A percentile compares a stretch with the other conserved stretches of the same genome.
phyloP scores from a whole-genome alignment of 2,888 invertebrate species.

The Choreutis nemorana region DNA sequence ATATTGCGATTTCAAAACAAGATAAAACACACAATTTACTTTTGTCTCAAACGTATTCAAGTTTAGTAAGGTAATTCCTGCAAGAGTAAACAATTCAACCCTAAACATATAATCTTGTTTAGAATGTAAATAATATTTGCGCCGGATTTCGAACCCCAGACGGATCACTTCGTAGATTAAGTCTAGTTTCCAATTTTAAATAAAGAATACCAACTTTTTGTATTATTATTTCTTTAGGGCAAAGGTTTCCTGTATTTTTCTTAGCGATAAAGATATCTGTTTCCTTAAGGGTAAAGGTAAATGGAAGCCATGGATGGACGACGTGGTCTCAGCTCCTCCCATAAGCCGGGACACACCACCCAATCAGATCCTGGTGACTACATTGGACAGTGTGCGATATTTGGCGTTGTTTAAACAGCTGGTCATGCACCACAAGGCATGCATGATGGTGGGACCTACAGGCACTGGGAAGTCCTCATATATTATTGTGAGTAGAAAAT shows the following conservation, averaged over 20 bases:
- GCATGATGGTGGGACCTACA: constrained; percentile 92
- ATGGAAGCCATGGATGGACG: constrained; percentile 94
- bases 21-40: too few relatives aligned
- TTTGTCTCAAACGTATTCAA: too few relatives aligned
- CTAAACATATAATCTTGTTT: too few relatives aligned
- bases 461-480: constrained; percentile 96
- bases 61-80: too few relatives aligned
- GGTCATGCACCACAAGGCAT: constrained; percentile 81
- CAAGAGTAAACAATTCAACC: too few relatives aligned
- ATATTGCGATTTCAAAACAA: too few relatives aligned
- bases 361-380: constrained; percentile 94
- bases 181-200: too few relatives aligned
- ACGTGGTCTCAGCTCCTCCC: constrained; percentile 75
- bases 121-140: too few relatives aligned
- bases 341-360: constrained; percentile 91
- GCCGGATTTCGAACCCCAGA: too few relatives aligned
- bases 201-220: too few relatives aligned
- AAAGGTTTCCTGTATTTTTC: neutral
- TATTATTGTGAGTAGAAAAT: constrained; percentile 74
- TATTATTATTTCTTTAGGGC: neutral
- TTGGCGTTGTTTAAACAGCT: constrained; percentile 80
- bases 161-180: too few relatives aligned
- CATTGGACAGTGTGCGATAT: constrained; percentile 88
- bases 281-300: constrained; percentile 81
- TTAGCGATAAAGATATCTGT: too few relatives aligned